Percentiles rank a stretch among this genome's conserved stretches.
These are phyloP conservation scores for Alligator sinensis DNA, from an alignment of 2,113 vertebrate genomes.

Conservation along the genomic window DNA sequence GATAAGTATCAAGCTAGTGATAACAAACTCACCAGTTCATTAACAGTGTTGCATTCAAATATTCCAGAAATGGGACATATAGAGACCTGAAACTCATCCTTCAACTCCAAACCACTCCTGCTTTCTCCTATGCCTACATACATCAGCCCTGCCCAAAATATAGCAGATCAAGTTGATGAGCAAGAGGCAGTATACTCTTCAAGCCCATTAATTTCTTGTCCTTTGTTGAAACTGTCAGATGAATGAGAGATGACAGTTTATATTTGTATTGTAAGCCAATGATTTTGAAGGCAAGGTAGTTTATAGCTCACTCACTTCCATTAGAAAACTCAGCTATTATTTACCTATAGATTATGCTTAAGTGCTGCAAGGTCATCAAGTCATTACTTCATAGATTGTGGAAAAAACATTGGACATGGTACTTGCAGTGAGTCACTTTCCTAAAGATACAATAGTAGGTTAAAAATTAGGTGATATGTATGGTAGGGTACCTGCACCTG, in stretches of 20 bases:
- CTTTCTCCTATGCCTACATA: neutral
- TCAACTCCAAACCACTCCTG: neutral
- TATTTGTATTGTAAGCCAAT: neutral
- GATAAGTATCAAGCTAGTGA: neutral
- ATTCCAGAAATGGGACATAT: neutral
- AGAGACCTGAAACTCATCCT: neutral
- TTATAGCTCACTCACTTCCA: neutral
- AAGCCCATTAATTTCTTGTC: neutral
- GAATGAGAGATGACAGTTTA: neutral
- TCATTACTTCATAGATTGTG: neutral
- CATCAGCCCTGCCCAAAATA: neutral
- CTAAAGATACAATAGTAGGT: neutral
- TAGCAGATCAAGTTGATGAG: neutral
- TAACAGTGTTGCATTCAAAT: neutral
- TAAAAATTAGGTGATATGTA: neutral
- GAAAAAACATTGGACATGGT: rapidly evolving
- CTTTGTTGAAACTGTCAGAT: neutral
- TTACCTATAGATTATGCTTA: neutral
- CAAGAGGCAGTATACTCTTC: neutral
- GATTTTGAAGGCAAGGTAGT: neutral
- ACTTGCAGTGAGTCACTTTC: neutral
- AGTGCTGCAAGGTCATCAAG: neutral
- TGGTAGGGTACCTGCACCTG: neutral
- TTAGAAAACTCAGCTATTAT: neutral
- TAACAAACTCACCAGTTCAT: neutral